phyloP scores from a whole-genome alignment of 2,888 invertebrate genomes.

The Callyntrura sp. region DNA sequence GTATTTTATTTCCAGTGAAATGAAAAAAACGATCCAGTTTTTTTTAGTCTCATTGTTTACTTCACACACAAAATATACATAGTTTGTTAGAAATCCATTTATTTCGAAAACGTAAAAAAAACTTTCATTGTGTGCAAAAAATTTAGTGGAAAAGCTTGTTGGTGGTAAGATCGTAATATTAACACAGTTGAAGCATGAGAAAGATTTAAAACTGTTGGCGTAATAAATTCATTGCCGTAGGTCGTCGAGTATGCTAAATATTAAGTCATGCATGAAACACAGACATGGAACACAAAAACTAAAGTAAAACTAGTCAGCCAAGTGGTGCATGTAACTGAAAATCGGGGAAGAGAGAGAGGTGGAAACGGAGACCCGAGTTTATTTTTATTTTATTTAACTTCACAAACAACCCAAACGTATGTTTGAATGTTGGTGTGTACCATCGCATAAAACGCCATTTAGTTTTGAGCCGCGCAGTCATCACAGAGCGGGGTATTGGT shows the following conservation, averaged over 20 bases:
- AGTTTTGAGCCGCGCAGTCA: too few relatives aligned
- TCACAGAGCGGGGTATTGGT: too few relatives aligned
- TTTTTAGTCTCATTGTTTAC: background rate
- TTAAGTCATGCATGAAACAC: background rate
- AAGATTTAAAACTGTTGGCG: background rate
- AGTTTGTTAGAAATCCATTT: background rate
- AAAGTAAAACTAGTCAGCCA: background rate
- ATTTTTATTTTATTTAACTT: slow-evolving; percentile 27
- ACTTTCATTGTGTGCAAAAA: background rate
- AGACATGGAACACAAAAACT: background rate
- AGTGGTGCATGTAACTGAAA: background rate
- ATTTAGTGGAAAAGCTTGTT: background rate
- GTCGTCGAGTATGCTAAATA: slow-evolving; percentile 41
- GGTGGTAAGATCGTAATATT: background rate
- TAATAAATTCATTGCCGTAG: slow-evolving; percentile 58
- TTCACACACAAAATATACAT: background rate
- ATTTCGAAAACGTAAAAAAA: background rate
- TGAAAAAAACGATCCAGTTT: background rate
- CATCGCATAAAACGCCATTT: too few relatives aligned
- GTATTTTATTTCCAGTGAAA: background rate
- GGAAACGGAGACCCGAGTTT: background rate
- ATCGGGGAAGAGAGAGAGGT: background rate
- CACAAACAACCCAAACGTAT: background rate
- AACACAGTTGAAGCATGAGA: background rate
- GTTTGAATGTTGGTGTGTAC: too few relatives aligned